Percentiles rank a stretch among this genome's conserved stretches.
phyloP scores from a whole-genome alignment of 2,888 invertebrate genomes.

The Volucella bombylans region DNA sequence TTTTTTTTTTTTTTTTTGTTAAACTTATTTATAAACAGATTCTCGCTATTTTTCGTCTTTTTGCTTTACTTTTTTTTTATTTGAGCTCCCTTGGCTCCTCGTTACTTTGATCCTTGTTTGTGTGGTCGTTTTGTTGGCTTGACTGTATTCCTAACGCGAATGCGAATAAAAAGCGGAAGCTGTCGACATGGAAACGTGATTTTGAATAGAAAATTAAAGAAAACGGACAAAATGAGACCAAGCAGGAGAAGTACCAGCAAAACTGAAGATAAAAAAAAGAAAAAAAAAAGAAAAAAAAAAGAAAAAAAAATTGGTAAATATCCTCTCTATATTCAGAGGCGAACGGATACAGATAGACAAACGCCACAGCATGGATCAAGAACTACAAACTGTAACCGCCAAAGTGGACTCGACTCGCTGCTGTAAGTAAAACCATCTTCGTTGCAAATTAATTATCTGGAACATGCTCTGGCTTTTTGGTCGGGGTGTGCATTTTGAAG shows the following conservation, averaged over 20 bases:
- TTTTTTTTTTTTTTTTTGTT: slow-evolving; percentile 31
- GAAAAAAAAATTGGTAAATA: slow-evolving; percentile 42
- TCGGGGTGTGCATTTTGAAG: slow-evolving; percentile 36
- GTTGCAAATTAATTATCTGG: slow-evolving; percentile 73
- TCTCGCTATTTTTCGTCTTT: not conserved
- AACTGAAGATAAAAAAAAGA: not conserved
- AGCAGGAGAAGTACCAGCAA: slow-evolving; percentile 5
- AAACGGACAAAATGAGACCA: slow-evolving; percentile 63
- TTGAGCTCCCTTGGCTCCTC: slow-evolving; percentile 18
- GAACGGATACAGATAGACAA: slow-evolving; percentile 57
- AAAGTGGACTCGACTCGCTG: slow-evolving; percentile 60
- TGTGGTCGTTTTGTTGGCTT: slow-evolving; percentile 61
- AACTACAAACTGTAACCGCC: slow-evolving; percentile 41
- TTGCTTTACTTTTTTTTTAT: slow-evolving; percentile 6
- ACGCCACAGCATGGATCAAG: slow-evolving; percentile 49
- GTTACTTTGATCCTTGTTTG: slow-evolving; percentile 60
- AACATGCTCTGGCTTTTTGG: slow-evolving; percentile 62
- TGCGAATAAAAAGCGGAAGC: slow-evolving; percentile 69
- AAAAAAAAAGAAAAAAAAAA: no score
- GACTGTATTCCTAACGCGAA: slow-evolving; percentile 57
- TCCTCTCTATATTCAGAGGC: slow-evolving; percentile 63
- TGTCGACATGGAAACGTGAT: slow-evolving; percentile 74
- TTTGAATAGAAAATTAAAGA: slow-evolving; percentile 74
- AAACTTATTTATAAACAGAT: slow-evolving; percentile 61
- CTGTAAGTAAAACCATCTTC: slow-evolving; percentile 67